Evolutionary conservation across 2,797 vertebrate species (phyloP).

Genomic region (Lophotriccus pileatus): DNA sequence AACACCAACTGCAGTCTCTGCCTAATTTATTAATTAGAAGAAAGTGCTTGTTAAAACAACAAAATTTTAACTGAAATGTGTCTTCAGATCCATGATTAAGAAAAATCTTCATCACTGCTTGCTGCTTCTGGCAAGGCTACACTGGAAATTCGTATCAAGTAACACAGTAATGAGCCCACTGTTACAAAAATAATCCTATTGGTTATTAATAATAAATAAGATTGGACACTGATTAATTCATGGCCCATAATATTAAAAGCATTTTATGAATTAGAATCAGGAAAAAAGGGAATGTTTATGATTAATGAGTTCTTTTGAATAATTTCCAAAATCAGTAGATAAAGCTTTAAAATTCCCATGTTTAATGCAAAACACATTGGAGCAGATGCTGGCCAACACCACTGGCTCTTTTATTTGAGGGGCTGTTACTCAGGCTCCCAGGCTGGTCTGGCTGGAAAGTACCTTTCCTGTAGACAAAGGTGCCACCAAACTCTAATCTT

Average conservation of each 20-base stretch:
- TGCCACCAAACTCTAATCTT: not conserved
- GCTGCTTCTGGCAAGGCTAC: not conserved
- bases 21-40: not conserved
- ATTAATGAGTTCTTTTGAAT: not conserved
- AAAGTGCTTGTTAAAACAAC: not conserved
- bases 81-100: not conserved
- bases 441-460: not conserved
- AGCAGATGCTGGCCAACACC: not conserved
- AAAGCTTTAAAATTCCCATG: not conserved
- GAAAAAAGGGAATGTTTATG: not conserved
- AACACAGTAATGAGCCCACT: not conserved
- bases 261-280: constrained; percentile 18
- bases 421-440: not conserved
- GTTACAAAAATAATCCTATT: constrained; percentile 13
- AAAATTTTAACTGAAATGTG: not conserved
- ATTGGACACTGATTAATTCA: not conserved
- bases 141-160: not conserved
- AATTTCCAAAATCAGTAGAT: constrained; percentile 13
- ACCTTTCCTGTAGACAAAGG: not conserved
- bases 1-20: not conserved
- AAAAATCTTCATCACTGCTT: not conserved
- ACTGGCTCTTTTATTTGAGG: not conserved
- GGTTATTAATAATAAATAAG: not conserved
- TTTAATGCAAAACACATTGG: not conserved
- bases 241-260: constrained; percentile 2